A percentile compares a stretch with the other conserved stretches of the same genome.
Evolutionary conservation across 2,113 vertebrate genomes (phyloP).

Genomic region (Ahaetulla prasina): DNA sequence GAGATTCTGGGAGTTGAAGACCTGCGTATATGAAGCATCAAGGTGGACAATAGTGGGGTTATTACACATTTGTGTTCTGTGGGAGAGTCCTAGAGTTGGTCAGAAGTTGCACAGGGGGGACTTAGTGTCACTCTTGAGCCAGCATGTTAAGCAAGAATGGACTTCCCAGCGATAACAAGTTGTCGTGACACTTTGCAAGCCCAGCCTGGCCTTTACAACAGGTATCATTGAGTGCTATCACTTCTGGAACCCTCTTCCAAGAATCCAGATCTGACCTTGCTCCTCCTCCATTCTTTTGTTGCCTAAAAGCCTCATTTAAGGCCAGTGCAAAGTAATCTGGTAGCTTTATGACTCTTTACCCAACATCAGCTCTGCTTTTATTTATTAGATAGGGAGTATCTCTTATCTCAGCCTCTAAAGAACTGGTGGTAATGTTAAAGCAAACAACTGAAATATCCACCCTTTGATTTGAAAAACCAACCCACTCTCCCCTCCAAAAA

Average conservation of each 20-base stretch:
- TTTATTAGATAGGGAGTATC: constrained; percentile 21
- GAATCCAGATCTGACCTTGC: accelerated
- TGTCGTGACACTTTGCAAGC: background rate
- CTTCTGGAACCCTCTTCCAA: background rate
- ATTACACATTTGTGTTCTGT: background rate
- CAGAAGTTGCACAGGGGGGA: background rate
- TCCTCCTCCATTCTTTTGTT: background rate
- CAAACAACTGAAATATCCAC: background rate
- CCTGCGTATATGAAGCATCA: background rate
- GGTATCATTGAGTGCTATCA: background rate
- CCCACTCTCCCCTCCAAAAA: background rate
- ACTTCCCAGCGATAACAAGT: constrained; percentile 9
- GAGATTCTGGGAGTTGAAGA: background rate
- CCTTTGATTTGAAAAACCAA: constrained; percentile 1
- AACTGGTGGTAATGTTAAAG: constrained; percentile 19
- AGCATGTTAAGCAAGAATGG: background rate
- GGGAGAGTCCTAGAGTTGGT: background rate
- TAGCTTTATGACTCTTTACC: constrained; percentile 9
- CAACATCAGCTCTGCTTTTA: background rate
- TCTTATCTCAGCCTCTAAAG: constrained; percentile 24
- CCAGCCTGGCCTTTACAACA: accelerated
- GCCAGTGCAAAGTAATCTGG: background rate
- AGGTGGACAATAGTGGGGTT: background rate
- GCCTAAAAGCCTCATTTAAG: constrained; percentile 18
- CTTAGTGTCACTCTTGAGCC: accelerated